Evolutionary conservation across 2,797 vertebrate genomes (phyloP).

Genomic region (Tokudaia muenninki): DNA sequence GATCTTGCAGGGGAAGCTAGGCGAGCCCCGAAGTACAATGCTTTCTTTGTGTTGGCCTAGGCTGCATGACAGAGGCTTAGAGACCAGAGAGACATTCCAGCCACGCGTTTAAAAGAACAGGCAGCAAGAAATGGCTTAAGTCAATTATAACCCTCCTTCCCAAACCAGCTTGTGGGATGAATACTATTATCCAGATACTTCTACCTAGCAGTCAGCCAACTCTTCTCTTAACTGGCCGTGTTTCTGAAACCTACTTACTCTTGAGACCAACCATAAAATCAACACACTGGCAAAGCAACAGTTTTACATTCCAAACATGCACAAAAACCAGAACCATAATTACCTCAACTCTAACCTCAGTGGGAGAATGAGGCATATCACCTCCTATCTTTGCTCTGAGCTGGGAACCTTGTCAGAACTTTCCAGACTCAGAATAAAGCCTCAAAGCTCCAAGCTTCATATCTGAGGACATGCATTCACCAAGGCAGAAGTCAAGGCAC

Average conservation of each 20-base stretch:
- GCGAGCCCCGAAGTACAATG: constrained; percentile 76
- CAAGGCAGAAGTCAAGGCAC: constrained; percentile 36
- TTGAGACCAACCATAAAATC: constrained; percentile 85
- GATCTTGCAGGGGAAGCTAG: constrained; percentile 77
- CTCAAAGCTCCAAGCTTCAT: background rate
- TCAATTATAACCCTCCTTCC: constrained; percentile 78
- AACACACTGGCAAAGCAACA: constrained; percentile 83
- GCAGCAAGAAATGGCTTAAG: constrained; percentile 80
- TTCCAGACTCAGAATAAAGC: constrained; percentile 65
- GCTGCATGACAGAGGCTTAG: constrained; percentile 72
- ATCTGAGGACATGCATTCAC: constrained; percentile 11
- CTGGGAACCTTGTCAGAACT: constrained; percentile 56
- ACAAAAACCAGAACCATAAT: constrained; percentile 80
- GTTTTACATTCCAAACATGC: constrained; percentile 80
- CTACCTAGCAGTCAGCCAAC: constrained; percentile 80
- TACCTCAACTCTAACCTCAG: constrained; percentile 72
- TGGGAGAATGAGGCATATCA: constrained; percentile 67
- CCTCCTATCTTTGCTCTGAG: constrained; percentile 62
- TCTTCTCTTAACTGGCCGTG: constrained; percentile 81
- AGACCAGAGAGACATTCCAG: constrained; percentile 85
- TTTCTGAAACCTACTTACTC: constrained; percentile 86
- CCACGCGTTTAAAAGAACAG: constrained; percentile 83
- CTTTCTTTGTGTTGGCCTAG: constrained; percentile 72
- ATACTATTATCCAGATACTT: constrained; percentile 83
- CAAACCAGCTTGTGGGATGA: constrained; percentile 81